A percentile compares a stretch with the other conserved stretches of the same genome.
Evolutionary conservation across 2,888 invertebrate genomes (phyloP).

Genomic region (Macrophya alboannulata): DNA sequence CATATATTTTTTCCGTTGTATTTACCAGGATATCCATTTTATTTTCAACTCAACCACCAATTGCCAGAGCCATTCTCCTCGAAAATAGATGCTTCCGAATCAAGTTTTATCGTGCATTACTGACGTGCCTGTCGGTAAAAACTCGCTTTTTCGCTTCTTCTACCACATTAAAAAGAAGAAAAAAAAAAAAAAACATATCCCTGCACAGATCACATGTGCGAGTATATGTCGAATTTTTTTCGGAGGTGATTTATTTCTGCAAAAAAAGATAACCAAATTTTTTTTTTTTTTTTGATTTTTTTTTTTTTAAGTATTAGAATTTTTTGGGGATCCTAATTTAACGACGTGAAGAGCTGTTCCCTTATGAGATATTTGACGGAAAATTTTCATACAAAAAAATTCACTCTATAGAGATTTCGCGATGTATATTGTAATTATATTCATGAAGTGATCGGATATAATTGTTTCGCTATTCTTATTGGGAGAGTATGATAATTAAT

Average conservation of each 20-base stretch:
- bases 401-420: not conserved
- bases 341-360: no score
- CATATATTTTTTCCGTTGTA: not conserved
- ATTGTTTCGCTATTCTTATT: not conserved
- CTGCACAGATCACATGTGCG: no score
- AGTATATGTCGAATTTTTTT: no score
- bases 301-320: no score
- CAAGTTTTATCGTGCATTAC: conserved; percentile 47
- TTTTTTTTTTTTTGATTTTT: no score
- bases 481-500: not conserved
- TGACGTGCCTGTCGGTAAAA: not conserved
- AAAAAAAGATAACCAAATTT: no score
- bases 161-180: not conserved
- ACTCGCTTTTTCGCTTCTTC: not conserved
- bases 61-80: conserved; percentile 31
- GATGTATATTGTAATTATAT: not conserved
- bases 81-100: conserved; percentile 30
- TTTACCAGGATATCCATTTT: conserved; percentile 6
- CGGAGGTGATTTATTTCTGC: no score
- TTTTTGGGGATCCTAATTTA: no score
- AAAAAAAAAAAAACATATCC: not conserved
- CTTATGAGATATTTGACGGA: no score
- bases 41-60: conserved; percentile 23
- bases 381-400: no score
- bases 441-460: not conserved